Conservation (phyloP, 2,113 vertebrate genomes). For the Scatophagus argus region DNA sequence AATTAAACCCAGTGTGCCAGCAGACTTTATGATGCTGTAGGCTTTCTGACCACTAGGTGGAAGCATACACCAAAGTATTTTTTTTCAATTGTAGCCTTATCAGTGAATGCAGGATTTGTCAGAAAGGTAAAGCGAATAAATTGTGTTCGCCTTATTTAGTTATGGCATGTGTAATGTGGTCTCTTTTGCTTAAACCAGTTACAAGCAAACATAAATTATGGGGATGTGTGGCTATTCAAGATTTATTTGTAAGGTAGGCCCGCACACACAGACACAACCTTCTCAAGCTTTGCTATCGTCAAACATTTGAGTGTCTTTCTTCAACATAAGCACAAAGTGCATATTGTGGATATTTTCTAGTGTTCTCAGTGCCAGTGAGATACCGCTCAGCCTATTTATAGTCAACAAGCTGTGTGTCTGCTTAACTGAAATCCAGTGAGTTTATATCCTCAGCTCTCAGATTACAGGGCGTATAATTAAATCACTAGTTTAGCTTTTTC, state of each 20-base stretch:
- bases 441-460: constrained; percentile 45
- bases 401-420: constrained; percentile 45
- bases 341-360: constrained; percentile 33
- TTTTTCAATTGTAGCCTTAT: neutral
- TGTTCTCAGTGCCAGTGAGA: neutral
- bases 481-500: constrained; percentile 39
- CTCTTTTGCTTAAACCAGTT: neutral
- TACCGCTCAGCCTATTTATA: constrained; percentile 40
- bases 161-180: neutral
- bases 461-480: constrained; percentile 63
- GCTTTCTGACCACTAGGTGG: constrained; percentile 51
- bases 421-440: constrained; percentile 40
- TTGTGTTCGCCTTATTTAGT: constrained; percentile 2
- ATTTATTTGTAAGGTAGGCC: neutral
- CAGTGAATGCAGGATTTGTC: neutral
- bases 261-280: neutral
- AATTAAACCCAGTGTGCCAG: constrained; percentile 16
- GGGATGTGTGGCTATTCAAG: neutral
- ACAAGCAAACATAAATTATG: neutral
- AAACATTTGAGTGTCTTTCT: neutral
- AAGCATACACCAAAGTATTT: constrained; percentile 18
- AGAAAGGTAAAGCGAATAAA: neutral
- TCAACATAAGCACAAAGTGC: neutral
- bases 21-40: neutral
- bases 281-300: neutral